Percentiles rank a stretch among this genome's conserved stretches.
Conservation (phyloP, 2,113 vertebrate genomes). For the Sander vitreus region DNA sequence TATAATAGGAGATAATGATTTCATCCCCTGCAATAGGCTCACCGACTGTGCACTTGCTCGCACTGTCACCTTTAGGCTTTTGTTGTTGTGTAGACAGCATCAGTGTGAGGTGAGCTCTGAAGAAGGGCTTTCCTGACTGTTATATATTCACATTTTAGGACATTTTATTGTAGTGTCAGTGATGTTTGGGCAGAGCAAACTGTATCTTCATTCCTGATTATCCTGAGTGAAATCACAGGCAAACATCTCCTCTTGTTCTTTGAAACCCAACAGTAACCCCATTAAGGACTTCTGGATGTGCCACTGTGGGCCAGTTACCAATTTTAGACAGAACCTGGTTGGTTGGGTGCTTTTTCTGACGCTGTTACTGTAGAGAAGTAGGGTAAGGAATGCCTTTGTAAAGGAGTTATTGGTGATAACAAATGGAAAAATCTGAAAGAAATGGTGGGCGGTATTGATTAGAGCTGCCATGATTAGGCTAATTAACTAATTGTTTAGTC, state of each 20-base stretch:
- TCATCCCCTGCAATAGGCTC: conserved; percentile 23
- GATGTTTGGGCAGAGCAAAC: neutral
- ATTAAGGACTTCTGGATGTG: neutral
- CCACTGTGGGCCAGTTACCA: conserved; percentile 7
- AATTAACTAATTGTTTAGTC: neutral
- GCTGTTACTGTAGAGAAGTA: neutral
- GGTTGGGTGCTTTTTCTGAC: neutral
- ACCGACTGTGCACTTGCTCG: conserved; percentile 56
- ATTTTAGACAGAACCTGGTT: neutral
- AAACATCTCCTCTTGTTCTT: conserved; percentile 13
- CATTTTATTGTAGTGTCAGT: neutral
- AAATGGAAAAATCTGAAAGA: neutral
- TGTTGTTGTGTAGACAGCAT: conserved; percentile 38
- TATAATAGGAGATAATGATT: conserved; percentile 3
- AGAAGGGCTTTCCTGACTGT: conserved; percentile 10
- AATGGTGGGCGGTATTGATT: neutral
- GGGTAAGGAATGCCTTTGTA: neutral
- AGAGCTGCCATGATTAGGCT: neutral
- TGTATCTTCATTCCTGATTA: neutral
- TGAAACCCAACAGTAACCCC: conserved; percentile 12
- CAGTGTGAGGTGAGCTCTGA: conserved; percentile 7
- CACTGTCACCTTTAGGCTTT: conserved; percentile 42
- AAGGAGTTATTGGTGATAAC: neutral
- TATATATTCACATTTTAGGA: conserved; percentile 4
- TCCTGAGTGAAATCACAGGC: neutral